Evolutionary conservation across 2,888 invertebrate genomes (phyloP).

Genomic region (Drosophila aldrichi): DNA sequence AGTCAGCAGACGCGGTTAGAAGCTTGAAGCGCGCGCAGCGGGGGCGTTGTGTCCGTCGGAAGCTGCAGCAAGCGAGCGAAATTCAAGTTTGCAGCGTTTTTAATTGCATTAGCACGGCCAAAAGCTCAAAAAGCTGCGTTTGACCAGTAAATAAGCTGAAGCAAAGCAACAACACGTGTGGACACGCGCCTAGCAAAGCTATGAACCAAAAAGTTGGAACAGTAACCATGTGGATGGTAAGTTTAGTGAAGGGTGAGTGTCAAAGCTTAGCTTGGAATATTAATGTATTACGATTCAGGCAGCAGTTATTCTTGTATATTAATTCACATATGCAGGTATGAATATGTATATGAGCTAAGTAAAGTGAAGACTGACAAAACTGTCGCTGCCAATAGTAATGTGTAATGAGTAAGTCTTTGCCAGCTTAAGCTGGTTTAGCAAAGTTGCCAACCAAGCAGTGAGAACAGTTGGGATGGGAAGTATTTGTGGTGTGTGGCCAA

Average conservation of each 20-base stretch:
- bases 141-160: not conserved
- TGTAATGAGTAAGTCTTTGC: not conserved
- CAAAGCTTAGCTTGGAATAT: conserved; percentile 2
- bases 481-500: not conserved
- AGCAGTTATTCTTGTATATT: not conserved
- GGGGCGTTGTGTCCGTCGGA: conserved; percentile 52
- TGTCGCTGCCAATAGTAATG: not conserved
- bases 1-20: conserved; percentile 51
- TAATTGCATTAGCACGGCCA: conserved; percentile 38
- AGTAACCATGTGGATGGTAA: not conserved
- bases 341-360: no score
- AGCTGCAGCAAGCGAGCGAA: conserved; percentile 52
- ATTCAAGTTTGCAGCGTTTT: conserved; percentile 30
- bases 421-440: not conserved
- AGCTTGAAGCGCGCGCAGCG: conserved; percentile 36
- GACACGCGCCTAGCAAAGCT: not conserved
- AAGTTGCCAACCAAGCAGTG: not conserved
- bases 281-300: no score
- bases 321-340: not conserved
- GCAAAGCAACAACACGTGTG: not conserved
- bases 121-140: conserved; percentile 37
- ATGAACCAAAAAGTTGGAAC: not conserved
- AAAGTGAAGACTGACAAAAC: no score
- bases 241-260: conserved; percentile 21
- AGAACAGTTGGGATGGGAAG: not conserved